phyloP scores from a whole-genome alignment of 2,113 vertebrate genomes.

The Ramphastos sulfuratus region DNA sequence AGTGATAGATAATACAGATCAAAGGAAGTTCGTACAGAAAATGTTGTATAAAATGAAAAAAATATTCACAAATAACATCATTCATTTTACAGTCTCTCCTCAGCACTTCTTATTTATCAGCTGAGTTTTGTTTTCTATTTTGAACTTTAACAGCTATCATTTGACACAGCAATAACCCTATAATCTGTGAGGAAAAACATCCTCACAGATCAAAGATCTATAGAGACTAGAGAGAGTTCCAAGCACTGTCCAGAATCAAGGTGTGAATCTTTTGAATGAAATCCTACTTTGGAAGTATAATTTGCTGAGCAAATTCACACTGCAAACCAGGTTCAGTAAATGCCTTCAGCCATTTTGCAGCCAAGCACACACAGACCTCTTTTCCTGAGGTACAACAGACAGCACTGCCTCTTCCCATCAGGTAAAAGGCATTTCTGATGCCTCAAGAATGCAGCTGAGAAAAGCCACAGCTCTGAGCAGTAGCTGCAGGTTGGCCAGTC shows the following conservation, averaged over 20 bases:
- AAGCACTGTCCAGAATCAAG: neutral
- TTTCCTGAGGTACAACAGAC: neutral
- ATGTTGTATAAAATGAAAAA: constrained; percentile 12
- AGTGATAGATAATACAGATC: constrained; percentile 33
- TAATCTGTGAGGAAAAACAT: neutral
- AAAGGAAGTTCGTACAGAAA: constrained; percentile 36
- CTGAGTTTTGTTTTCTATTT: neutral
- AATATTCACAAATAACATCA: neutral
- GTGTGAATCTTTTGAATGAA: neutral
- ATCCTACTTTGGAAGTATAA: neutral
- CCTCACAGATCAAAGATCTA: neutral
- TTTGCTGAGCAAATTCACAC: neutral
- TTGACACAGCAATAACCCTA: neutral
- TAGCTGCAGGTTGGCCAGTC: neutral
- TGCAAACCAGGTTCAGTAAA: neutral
- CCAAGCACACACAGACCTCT: neutral
- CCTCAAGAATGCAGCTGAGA: accelerated
- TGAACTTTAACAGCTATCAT: neutral
- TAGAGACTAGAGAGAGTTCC: neutral
- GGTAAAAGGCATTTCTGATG: neutral
- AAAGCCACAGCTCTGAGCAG: neutral
- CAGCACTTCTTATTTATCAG: neutral
- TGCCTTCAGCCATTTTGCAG: neutral
- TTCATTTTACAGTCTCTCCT: neutral
- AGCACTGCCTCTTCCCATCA: neutral